A percentile compares a stretch with the other conserved stretches of the same genome.
Conservation (phyloP, 1,140 invertebrate species). For the Popillia japonica region DNA sequence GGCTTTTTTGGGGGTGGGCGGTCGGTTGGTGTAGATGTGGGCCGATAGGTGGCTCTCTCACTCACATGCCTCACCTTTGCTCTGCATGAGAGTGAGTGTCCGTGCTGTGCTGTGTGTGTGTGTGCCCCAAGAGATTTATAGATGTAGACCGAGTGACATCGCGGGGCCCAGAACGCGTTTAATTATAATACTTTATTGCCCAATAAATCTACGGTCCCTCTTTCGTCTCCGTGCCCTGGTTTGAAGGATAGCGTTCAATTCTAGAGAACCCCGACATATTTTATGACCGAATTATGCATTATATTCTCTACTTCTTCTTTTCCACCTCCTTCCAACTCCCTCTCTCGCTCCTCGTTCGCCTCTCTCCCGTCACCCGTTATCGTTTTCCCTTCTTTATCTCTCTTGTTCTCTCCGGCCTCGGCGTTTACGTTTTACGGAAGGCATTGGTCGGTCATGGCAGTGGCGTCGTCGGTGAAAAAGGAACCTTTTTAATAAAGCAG, state of each 20-base stretch:
- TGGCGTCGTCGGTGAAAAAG: conserved; percentile 6
- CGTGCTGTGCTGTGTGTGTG: conserved; percentile 44
- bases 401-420: conserved; percentile 37
- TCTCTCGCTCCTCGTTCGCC: conserved; percentile 13
- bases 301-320: conserved; percentile 52
- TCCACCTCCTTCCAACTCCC: conserved; percentile 35
- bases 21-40: not conserved
- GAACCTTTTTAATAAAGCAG: conserved; percentile 36
- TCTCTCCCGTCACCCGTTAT: conserved; percentile 36
- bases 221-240: conserved; percentile 53
- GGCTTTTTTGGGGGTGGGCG: not conserved
- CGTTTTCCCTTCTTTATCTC: conserved; percentile 51
- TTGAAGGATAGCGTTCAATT: conserved; percentile 63
- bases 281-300: conserved; percentile 64
- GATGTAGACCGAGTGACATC: conserved; percentile 60
- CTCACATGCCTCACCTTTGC: conserved; percentile 52
- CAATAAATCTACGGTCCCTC: conserved; percentile 59
- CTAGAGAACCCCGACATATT: conserved; percentile 60
- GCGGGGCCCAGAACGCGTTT: conserved; percentile 59
- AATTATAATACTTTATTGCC: conserved; percentile 63
- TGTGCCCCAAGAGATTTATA: conserved; percentile 58
- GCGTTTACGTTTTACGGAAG: not conserved
- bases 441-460: not conserved
- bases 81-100: conserved; percentile 45
- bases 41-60: conserved; percentile 38